Evolutionary conservation across 2,888 invertebrate genomes (phyloP), one percentile per base, ranked within the genome.

Genomic region (Aphidius colemani): DNA sequence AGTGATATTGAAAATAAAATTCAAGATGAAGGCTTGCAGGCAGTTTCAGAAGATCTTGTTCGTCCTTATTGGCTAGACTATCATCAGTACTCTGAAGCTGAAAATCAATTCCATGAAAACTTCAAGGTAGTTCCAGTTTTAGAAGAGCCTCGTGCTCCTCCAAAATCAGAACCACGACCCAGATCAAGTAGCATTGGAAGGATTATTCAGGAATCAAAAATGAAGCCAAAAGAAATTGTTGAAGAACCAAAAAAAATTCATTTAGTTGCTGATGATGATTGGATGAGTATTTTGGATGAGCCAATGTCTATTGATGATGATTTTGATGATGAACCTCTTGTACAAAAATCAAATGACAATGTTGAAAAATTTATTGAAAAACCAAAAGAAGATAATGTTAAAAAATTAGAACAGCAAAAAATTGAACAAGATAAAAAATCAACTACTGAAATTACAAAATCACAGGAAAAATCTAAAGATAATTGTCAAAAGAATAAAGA

Each of bases 11-110:
- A 65, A 48, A 18, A 40, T 55, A 43, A 61, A 61, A 45, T 11
- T 10, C 39, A 63, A 7, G 9, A 41, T 11, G 41, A 51, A 30
- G 59, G 64, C 40, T 65, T 60, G 10, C 43, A 62, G 45, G 13
- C 64, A n/a, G 65, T 65, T 4, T 51, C 51, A 59, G 61, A 70
- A 41, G 78, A 78, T 58, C 59, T 74, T n/a, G 70, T 71, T 5
- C 76, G 75, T 65, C 69, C 75, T 13, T 80, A 81, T 64, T 76
- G 75, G 72, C 40, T 72, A 3, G 73, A 81, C 65, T 75, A 78
- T 70, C 76, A 75, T 43, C 46, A 61, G 41, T 77, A 78, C 45
- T 69, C 70, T 18, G 57, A 70, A 7, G 81, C 81, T 11, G 81
- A 82, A 63, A 70, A 59, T 40, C 62, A 77, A 58, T 79, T 82